Percentiles rank a stretch among this genome's conserved stretches.
These are phyloP conservation scores for Geopemphigus sp. DNA, from an alignment of 1,140 invertebrate species.

Conservation along the genomic window DNA sequence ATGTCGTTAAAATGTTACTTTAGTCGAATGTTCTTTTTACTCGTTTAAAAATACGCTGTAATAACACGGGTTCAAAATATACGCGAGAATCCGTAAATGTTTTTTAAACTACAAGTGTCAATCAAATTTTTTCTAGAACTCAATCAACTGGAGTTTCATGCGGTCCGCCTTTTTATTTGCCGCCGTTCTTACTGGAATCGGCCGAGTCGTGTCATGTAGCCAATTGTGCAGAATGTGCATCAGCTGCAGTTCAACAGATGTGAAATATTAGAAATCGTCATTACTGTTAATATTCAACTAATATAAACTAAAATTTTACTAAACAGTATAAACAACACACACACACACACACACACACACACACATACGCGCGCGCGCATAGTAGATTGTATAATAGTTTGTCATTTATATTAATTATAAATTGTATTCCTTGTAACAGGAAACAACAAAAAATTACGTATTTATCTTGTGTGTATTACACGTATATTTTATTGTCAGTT, in stretches of 20 bases:
- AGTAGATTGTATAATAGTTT: background rate
- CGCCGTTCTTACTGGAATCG: slow-evolving; percentile 35
- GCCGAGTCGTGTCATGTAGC: slow-evolving; percentile 36
- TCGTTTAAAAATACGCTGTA: background rate
- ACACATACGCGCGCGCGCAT: background rate
- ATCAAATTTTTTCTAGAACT: background rate
- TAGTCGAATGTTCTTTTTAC: background rate
- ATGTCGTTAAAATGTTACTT: background rate
- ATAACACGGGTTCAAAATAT: background rate
- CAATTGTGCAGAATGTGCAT: slow-evolving; percentile 35
- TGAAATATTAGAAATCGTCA: slow-evolving; percentile 7
- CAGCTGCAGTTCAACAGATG: slow-evolving; percentile 41
- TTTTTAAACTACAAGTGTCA: background rate
- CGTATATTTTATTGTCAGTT: background rate
- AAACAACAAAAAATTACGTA: no score
- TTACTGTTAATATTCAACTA: background rate
- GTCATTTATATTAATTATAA: slow-evolving; percentile 2
- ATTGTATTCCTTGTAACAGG: background rate
- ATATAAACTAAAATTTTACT: background rate
- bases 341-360: no score
- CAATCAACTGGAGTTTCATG: slow-evolving; percentile 45
- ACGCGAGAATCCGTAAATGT: background rate
- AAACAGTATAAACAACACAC: no score
- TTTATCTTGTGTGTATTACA: no score
- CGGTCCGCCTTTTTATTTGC: slow-evolving; percentile 42